Evolutionary conservation across 1,140 invertebrate genomes (phyloP), one percentile per base, ranked within the genome.

Genomic region (Teleopsis dalmanni): DNA sequence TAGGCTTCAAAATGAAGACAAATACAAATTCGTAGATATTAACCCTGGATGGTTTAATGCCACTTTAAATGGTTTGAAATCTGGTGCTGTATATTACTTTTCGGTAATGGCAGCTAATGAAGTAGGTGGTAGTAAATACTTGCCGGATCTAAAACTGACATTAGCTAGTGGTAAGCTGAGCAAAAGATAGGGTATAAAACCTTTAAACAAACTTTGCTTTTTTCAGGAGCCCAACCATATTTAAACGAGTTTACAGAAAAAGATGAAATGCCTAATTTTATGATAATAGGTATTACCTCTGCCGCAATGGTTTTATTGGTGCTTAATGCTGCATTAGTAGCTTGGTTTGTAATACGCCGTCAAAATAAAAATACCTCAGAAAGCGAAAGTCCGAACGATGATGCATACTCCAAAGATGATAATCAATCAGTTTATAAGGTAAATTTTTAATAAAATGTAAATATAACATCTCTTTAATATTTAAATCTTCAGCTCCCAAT

Each of bases 31-130:
- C 53, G 79, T 86, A 55, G 89, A 94, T 61, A 82, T 92, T 4
- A 75, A 79, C 27, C 82, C 87, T 4, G 85, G 89, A 53, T 74
- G 79, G 0, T 85, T 82, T 0, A 78, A 75, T 7, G 81, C 78
- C 57, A 78, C 76, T 0, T 72, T 93, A 27, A 75, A 75, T 46
- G 83, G 83, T 8, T 75, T 97, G 8, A 79, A 85, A 27, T 76
- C 87, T 0, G 88, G 82, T 13, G 92, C 88, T 1, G 83, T 85
- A 50, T 96, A 96, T 70, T 77, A 86, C 4, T 91, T 95, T 65
- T 87, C 84, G 18, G 81, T 96, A 16, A 84, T 87, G 80, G 87
- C 91, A 0, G 79, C 81, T 52, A 97, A 97, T 72, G 80, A 81
- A 53, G 78, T 90, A 6, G 92, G 91, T 0, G 81, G 83, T 43